phyloP scores from a whole-genome alignment of 2,888 invertebrate genomes.

The Aporophyla lueneburgensis region DNA sequence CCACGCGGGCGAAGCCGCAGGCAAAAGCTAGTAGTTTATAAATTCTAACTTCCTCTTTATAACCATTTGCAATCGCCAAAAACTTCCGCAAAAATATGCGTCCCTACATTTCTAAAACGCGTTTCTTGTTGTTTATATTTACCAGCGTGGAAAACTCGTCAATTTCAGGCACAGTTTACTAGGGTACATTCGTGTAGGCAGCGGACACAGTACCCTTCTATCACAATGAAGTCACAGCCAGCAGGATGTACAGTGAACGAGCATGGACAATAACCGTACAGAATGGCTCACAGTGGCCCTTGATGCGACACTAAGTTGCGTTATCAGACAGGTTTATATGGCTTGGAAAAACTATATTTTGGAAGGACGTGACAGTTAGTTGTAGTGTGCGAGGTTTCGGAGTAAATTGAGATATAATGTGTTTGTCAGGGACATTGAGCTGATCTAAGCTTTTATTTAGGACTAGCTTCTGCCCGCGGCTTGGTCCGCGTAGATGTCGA shows the following conservation, averaged over 20 bases:
- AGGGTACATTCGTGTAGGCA: neutral
- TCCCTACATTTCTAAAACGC: no score
- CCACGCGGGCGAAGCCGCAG: no score
- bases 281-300: slow-evolving; percentile 49
- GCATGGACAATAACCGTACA: slow-evolving; percentile 47
- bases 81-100: no score
- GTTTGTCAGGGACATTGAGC: neutral
- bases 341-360: slow-evolving; percentile 61
- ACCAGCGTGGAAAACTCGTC: neutral
- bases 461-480: no score
- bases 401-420: slow-evolving; percentile 20
- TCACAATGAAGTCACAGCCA: slow-evolving; percentile 42
- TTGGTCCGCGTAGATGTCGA: no score
- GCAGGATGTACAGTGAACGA: slow-evolving; percentile 49
- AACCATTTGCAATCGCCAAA: no score
- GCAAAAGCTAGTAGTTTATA: no score
- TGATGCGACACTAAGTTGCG: slow-evolving; percentile 54
- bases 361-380: slow-evolving; percentile 6
- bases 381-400: slow-evolving; percentile 2
- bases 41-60: neutral
- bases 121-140: no score
- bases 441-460: neutral
- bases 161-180: slow-evolving; percentile 1
- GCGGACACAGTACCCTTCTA: slow-evolving; percentile 4
- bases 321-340: slow-evolving; percentile 62